A percentile compares a stretch with the other conserved stretches of the same genome.
phyloP scores from a whole-genome alignment of 2,797 vertebrate species.

The Anniella stebbinsi region DNA sequence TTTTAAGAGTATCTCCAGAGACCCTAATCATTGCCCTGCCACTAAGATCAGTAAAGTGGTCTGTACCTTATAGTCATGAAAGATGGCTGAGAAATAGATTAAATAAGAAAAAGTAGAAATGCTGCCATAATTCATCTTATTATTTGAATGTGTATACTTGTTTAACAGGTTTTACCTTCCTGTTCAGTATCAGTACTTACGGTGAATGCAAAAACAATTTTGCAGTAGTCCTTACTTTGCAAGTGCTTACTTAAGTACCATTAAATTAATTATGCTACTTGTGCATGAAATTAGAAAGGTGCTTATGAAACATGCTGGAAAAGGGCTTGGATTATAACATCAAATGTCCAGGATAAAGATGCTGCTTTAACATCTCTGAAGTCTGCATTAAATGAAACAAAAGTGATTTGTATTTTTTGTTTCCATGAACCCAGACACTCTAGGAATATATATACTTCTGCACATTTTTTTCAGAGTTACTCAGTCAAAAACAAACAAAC shows the following conservation, averaged over 20 bases:
- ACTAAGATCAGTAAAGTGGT: not conserved
- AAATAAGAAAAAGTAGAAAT: constrained; percentile 31
- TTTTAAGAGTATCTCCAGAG: not conserved
- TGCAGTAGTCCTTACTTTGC: not conserved
- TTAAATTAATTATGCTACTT: constrained; percentile 1
- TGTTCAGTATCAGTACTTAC: not conserved
- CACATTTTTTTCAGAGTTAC: not conserved
- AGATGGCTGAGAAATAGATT: not conserved
- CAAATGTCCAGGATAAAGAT: not conserved
- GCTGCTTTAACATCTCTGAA: not conserved
- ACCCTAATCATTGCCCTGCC: not conserved
- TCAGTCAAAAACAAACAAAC: not conserved
- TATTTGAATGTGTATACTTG: not conserved
- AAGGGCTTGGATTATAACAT: not conserved
- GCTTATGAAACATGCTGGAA: not conserved
- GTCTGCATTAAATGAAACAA: not conserved
- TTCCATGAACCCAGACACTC: not conserved
- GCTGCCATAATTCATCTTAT: constrained; percentile 19
- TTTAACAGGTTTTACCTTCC: constrained; percentile 17
- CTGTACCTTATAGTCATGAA: not conserved
- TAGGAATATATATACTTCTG: not conserved
- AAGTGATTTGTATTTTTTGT: not conserved
- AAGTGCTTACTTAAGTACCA: not conserved
- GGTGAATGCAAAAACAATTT: not conserved
- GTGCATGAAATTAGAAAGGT: constrained; percentile 23